Evolutionary conservation across 2,797 vertebrate genomes (phyloP), one percentile per base, ranked within the genome.

Genomic region (Pangasius djambal): DNA sequence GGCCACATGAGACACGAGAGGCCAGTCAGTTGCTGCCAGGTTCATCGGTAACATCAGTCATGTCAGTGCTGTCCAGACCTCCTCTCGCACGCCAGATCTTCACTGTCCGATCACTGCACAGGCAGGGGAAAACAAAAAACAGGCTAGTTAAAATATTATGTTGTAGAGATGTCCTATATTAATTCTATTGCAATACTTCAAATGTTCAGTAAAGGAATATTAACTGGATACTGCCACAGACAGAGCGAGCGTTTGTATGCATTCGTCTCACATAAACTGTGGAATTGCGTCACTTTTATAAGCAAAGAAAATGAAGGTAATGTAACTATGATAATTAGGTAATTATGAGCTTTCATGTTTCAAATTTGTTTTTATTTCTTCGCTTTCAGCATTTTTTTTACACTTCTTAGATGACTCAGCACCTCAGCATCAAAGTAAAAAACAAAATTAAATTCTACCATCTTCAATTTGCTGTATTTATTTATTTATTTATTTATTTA

Each of bases 71-170:
- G 89, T 99, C 98, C 83, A 97, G 94, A 61, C 96, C 91, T 28
- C 96, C 97, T 28, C 97, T 97, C 18, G 97, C 96, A 85, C 97
- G 97, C 98, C 98, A 99, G 94, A 99, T 98, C 95, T 97, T 98
- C 94, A 99, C 98, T 0, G 98, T 99, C 72, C 97, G 97, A 93
- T 99, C 98, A 89, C 98, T 99, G 94, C 4, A 44, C 22, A 69
- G 59, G 50, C 10, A 10, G n/a, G n/a, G 12, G 13, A 9, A 61
- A 63, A 12, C 28, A 59, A 28, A 55, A 65, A 5, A 9, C 20
- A 13, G 25, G 9, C 28, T 22, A 34, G 40, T 50, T 22, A 65
- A 50, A 78, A 65, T n/a, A 59, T 22, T 31, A 25, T 61, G 20
- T 8, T 10, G 40, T 22, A 52, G 12, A 74, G 48, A 20, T 40